phyloP scores from a whole-genome alignment of 2,888 invertebrate species.

The Dinocampus coccinellae region DNA sequence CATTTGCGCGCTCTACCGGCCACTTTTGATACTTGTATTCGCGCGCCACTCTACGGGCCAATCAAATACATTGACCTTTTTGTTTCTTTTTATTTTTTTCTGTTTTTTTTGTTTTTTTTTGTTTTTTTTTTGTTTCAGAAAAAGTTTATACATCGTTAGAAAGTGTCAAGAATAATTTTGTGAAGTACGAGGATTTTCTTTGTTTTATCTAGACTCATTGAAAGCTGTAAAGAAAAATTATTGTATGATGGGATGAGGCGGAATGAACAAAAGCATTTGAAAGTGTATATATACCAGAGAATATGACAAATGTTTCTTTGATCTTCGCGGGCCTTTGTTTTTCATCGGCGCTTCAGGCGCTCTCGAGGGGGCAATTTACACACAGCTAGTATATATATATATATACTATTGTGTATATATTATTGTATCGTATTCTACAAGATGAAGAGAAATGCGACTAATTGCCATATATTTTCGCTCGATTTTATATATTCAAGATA shows the following conservation, averaged over 20 bases:
- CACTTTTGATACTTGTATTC: background rate
- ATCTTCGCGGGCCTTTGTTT: slow-evolving; percentile 29
- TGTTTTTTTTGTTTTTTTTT: background rate
- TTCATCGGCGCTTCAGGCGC: slow-evolving; percentile 22
- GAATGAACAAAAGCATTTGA: slow-evolving; percentile 18
- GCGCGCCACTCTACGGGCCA: background rate
- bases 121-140: no score
- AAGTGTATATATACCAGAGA: slow-evolving; percentile 8
- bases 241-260: slow-evolving; percentile 8
- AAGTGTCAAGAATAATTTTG: background rate
- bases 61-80: background rate
- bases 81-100: background rate
- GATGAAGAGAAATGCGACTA: no score
- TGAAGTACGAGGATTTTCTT: background rate
- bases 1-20: slow-evolving; percentile 13
- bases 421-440: no score
- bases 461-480: no score
- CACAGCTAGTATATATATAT: background rate
- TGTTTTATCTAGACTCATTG: background rate
- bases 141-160: no score
- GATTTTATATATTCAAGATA: no score
- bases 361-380: slow-evolving; percentile 8
- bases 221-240: slow-evolving; percentile 8
- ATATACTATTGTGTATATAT: background rate
- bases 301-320: slow-evolving; percentile 30